Base-by-base conservation (phyloP, 2,888 invertebrate genomes). In the Xestia sexstrigata region DNA sequence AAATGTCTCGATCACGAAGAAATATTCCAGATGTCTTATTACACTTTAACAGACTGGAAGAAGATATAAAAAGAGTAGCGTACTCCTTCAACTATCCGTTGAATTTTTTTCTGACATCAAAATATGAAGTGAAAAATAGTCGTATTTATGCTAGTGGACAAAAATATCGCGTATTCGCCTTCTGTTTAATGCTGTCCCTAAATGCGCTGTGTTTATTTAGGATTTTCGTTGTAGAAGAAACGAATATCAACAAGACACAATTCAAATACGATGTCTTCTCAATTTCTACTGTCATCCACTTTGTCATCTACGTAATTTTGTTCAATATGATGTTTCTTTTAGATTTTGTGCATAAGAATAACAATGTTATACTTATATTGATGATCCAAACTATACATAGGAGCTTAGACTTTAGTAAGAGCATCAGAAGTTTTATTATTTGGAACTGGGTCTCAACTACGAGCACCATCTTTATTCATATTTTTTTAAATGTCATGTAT, bases 361-460 rank as follows among this genome's bases (percentile, higher is more conserved):
- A 69, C 8, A 85, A 85, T 9, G 67, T 87, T 1, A 42, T 47
- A 9, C 69, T 87, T 7, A 39, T 87, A 55, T 30, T 84, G 4
- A 81, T 30, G 35, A 78, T 87, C 0, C 87, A 87, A 55, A 63
- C 30, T 47, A 70, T 87, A 15, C 20, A 81, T 30, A 75, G 58
- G 15, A 70, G 13, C 26, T 70, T 81, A 0, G n/a, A 47, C 23
- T 81, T 70, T 0, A 72, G 42, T 35, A 72, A 71, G 3, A 20
- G 63, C 5, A 71, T 73, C 17, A 30, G 13, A 0, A 70, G 11
- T 62, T 79, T 74, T 30, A 75, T 75, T 0, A 23, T 70, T 62
- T 78, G 78, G 76, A 87, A 78, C 45, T 84, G 87, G 85, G 55
- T 78, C 0, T 69, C 60, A 7, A 49, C 62, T 13, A 20, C 52